A percentile compares a stretch with the other conserved stretches of the same genome.
Conservation (phyloP, 23 tunicate genomes). For the Trididemnum miniatum region DNA sequence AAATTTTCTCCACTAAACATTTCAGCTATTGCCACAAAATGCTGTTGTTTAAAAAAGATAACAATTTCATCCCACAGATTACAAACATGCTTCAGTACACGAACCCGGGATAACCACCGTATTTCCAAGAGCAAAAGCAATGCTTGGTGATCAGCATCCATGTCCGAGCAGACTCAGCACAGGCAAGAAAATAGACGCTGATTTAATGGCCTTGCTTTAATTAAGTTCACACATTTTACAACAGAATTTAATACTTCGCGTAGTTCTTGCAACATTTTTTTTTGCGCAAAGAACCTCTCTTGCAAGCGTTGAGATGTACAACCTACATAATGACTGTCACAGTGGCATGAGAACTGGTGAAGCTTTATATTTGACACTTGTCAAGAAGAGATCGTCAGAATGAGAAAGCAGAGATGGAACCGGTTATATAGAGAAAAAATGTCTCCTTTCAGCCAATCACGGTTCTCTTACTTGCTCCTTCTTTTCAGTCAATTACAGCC, state of each 20-base stretch:
- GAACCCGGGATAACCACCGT: conserved; percentile 50
- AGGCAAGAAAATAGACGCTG: conserved; percentile 46
- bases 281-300: too few species aligned
- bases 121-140: conserved; percentile 43
- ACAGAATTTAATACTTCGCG: conserved; percentile 43
- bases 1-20: conserved; percentile 41
- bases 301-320: too few species aligned
- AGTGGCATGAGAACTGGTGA: too few species aligned
- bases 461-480: too few species aligned
- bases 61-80: conserved; percentile 50
- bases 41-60: conserved; percentile 39
- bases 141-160: conserved; percentile 54
- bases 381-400: too few species aligned
- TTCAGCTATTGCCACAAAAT: conserved; percentile 43
- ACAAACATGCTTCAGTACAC: conserved; percentile 48
- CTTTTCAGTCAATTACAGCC: too few species aligned
- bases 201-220: conserved; percentile 55
- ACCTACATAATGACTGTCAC: too few species aligned
- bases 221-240: conserved; percentile 56
- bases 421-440: too few species aligned
- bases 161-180: conserved; percentile 56
- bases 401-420: too few species aligned
- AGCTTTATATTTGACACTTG: too few species aligned
- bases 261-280: conserved; percentile 54
- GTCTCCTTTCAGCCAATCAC: too few species aligned